phyloP scores from a whole-genome alignment of 2,888 invertebrate genomes.

The Psococerastis gibbosa region DNA sequence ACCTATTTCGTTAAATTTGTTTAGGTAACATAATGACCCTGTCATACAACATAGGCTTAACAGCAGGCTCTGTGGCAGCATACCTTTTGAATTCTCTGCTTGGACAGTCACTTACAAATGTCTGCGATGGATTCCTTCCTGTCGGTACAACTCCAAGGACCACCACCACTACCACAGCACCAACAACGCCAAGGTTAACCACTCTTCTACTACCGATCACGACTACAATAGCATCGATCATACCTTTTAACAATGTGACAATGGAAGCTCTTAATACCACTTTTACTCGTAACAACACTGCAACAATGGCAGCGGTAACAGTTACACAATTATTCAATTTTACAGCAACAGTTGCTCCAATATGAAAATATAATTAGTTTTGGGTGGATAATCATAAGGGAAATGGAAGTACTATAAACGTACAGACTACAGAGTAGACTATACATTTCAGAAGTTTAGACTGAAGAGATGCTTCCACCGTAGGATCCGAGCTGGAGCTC shows the following conservation, averaged over 20 bases:
- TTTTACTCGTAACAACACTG: neutral
- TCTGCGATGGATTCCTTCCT: slow-evolving; percentile 11
- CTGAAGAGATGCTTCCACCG: too few species aligned
- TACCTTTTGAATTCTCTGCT: slow-evolving; percentile 45
- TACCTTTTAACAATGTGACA: neutral
- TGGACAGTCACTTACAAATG: slow-evolving; percentile 21
- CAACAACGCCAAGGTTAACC: slow-evolving; percentile 7
- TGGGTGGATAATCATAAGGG: too few species aligned
- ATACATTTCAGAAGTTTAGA: too few species aligned
- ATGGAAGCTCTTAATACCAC: slow-evolving; percentile 7
- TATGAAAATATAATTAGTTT: too few species aligned
- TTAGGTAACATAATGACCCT: slow-evolving; percentile 84
- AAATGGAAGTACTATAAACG: too few species aligned
- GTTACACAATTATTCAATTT: too few species aligned
- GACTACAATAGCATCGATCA: slow-evolving; percentile 1
- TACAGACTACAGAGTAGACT: too few species aligned
- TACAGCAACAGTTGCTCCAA: too few species aligned
- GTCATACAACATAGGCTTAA: slow-evolving; percentile 72
- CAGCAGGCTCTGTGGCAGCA: slow-evolving; percentile 65
- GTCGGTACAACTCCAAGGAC: slow-evolving; percentile 5
- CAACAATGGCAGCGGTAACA: too few species aligned
- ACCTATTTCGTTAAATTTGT: too few species aligned
- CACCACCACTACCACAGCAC: slow-evolving; percentile 8
- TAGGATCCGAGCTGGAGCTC: too few species aligned
- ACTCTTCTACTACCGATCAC: slow-evolving; percentile 1